A percentile compares a stretch with the other conserved stretches of the same genome.
Conservation (phyloP, 2,797 vertebrate species). For the Tachyglossus aculeatus region DNA sequence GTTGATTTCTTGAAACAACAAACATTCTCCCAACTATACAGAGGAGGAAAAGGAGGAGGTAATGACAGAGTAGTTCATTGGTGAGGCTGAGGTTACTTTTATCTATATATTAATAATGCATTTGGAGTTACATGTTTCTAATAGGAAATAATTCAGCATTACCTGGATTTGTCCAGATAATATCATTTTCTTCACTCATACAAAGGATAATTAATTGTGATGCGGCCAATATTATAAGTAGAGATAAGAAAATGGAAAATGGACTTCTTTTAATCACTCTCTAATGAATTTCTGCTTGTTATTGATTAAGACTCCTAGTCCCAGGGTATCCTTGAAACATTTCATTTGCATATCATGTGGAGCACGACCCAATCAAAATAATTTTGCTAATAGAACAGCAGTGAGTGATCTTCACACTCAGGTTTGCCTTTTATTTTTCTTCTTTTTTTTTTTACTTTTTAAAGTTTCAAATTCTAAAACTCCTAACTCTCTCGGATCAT, state of each 20-base stretch:
- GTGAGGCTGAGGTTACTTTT: too few species aligned
- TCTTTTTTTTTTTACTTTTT: not conserved
- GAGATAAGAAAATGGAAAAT: not conserved
- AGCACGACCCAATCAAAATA: not conserved
- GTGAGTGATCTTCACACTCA: not conserved
- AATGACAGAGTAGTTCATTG: too few species aligned
- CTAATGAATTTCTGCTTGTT: conserved; percentile 12
- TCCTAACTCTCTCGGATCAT: not conserved
- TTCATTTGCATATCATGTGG: conserved; percentile 14
- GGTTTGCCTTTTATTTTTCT: too few species aligned
- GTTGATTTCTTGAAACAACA: not conserved
- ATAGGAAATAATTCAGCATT: not conserved
- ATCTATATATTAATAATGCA: too few species aligned
- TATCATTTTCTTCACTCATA: conserved; percentile 26
- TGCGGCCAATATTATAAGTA: conserved; percentile 12
- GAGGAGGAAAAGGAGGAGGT: too few species aligned
- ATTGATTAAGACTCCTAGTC: conserved; percentile 16
- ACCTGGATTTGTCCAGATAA: conserved; percentile 2
- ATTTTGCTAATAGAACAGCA: not conserved
- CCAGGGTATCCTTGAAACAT: conserved; percentile 4
- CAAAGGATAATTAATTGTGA: conserved; percentile 27
- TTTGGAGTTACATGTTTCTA: conserved; percentile 4
- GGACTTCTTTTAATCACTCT: conserved; percentile 32
- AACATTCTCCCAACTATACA: not conserved
- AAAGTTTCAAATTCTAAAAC: not conserved